phyloP scores from a whole-genome alignment of 2,888 invertebrate genomes.

The Drosophila mettleri region DNA sequence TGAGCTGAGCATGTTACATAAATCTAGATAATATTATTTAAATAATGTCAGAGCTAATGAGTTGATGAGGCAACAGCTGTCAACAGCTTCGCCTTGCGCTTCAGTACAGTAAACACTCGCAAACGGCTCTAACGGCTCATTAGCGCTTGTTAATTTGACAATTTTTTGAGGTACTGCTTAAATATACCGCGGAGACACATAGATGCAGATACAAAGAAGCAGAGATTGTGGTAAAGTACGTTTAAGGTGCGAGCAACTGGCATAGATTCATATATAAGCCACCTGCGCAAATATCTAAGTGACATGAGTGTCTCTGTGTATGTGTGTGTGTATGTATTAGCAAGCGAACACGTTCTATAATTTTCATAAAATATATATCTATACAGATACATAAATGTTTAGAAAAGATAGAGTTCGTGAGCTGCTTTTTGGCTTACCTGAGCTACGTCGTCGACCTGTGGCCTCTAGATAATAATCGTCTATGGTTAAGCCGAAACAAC shows the following conservation, averaged over 20 bases:
- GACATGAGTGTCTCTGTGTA: constrained; percentile 21
- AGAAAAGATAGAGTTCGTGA: constrained; percentile 18
- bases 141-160: constrained; percentile 66
- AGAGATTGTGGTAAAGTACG: constrained; percentile 56
- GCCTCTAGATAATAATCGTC: constrained; percentile 84
- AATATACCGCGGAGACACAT: constrained; percentile 25
- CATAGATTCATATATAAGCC: constrained; percentile 71
- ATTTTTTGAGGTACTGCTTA: constrained; percentile 24
- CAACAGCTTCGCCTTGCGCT: constrained; percentile 25
- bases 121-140: constrained; percentile 47
- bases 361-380: not conserved
- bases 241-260: constrained; percentile 80
- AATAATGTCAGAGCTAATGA: constrained; percentile 18
- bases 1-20: constrained; percentile 17
- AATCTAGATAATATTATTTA: not conserved
- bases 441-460: constrained; percentile 84
- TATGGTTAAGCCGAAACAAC: constrained; percentile 49
- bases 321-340: constrained; percentile 21
- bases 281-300: constrained; percentile 79
- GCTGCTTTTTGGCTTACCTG: constrained; percentile 80
- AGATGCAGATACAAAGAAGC: constrained; percentile 23
- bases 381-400: constrained; percentile 12
- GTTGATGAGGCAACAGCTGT: constrained; percentile 13
- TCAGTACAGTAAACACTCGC: constrained; percentile 34
- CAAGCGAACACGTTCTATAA: constrained; percentile 30